phyloP scores from a whole-genome alignment of 2,113 vertebrate genomes.

The Porphyrio hochstetteri region DNA sequence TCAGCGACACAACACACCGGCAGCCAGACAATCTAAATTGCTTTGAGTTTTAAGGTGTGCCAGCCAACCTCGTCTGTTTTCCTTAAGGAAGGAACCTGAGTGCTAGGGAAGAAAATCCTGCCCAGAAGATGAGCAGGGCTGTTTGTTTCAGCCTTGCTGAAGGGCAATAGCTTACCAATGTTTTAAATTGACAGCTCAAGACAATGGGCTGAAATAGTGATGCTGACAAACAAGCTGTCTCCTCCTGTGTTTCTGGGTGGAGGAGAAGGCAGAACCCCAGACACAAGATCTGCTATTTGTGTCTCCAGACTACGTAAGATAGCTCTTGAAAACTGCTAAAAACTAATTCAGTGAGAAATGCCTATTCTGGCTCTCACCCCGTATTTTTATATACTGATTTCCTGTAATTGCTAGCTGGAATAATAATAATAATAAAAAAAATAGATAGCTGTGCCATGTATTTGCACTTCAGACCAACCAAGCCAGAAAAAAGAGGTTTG shows the following conservation, averaged over 20 bases:
- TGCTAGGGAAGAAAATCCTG: background rate
- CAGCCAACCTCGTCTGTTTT: background rate
- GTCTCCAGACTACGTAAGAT: background rate
- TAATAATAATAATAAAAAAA: constrained; percentile 42
- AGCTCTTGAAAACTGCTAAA: constrained; percentile 34
- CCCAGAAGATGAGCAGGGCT: background rate
- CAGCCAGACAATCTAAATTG: background rate
- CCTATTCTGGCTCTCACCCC: constrained; percentile 20
- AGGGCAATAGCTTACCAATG: background rate
- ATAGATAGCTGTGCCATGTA: constrained; percentile 42
- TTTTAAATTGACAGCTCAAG: background rate
- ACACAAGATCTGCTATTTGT: background rate
- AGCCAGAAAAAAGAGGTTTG: background rate
- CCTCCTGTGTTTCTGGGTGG: background rate
- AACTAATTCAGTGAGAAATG: constrained; percentile 50
- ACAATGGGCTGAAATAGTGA: background rate
- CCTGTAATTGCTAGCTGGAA: constrained; percentile 52
- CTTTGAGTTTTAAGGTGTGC: background rate
- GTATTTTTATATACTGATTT: constrained; percentile 54
- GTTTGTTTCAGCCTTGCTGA: background rate
- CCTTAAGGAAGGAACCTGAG: background rate
- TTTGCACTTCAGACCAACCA: constrained; percentile 32
- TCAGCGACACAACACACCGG: background rate
- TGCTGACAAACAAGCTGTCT: background rate
- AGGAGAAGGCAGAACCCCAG: background rate